phyloP scores from a whole-genome alignment of 2,888 invertebrate species.

The Hirtodrosophila cameraria region DNA sequence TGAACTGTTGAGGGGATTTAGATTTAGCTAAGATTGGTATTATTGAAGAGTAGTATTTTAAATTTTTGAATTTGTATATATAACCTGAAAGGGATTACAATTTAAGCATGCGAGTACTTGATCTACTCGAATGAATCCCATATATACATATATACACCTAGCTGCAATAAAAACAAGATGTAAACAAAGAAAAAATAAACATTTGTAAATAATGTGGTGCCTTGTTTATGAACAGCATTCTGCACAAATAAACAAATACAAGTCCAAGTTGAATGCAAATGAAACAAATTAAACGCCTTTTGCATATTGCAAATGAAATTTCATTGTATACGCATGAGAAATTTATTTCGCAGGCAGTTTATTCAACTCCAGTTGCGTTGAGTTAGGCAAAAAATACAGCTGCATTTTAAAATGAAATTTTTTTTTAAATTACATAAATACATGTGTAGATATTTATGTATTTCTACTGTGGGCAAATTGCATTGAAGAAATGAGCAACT shows the following conservation, averaged over 20 bases:
- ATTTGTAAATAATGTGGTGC: conserved; percentile 43
- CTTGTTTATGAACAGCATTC: conserved; percentile 50
- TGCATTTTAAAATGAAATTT: conserved; percentile 17
- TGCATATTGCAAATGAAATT: conserved; percentile 8
- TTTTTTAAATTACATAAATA: background rate
- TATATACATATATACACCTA: too few species aligned
- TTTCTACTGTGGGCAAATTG: too few species aligned
- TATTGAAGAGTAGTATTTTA: too few species aligned
- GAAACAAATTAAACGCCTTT: conserved; percentile 29
- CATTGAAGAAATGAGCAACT: conserved; percentile 15
- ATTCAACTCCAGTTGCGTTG: conserved; percentile 56
- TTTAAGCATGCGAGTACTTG: too few species aligned
- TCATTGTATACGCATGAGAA: conserved; percentile 19
- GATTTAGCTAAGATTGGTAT: too few species aligned
- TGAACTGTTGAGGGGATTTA: too few species aligned
- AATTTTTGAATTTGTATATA: too few species aligned
- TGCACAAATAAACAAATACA: conserved; percentile 56
- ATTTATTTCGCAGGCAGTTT: conserved; percentile 45
- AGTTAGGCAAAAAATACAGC: conserved; percentile 2
- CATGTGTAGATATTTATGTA: conserved; percentile 2
- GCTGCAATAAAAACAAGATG: conserved; percentile 9
- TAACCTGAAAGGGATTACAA: too few species aligned
- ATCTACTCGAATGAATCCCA: too few species aligned
- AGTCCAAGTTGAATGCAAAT: conserved; percentile 20
- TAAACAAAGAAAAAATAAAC: conserved; percentile 13